These are phyloP conservation scores for Misgurnus mizolepis DNA, from an alignment of 2,113 vertebrate species.

Conservation along the genomic window DNA sequence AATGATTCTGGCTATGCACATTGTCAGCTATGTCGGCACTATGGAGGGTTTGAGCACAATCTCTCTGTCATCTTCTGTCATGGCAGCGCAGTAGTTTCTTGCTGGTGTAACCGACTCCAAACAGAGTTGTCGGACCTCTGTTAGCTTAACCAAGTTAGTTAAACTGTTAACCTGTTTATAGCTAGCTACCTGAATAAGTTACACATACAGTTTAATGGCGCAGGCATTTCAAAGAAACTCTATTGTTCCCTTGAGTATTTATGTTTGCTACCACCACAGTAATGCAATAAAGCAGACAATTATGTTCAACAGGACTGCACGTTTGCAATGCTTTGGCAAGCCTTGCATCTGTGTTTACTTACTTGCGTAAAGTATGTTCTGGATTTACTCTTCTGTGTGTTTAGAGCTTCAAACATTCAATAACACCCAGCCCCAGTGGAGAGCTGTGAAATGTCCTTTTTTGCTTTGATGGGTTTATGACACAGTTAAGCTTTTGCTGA, in stretches of 20 bases:
- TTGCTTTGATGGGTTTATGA: constrained; percentile 12
- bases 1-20: no score
- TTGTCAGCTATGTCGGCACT: no score
- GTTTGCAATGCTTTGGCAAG: neutral
- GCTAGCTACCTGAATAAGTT: neutral
- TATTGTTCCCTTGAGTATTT: neutral
- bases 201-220: neutral
- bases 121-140: no score
- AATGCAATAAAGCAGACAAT: neutral
- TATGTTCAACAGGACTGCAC: no score
- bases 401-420: neutral
- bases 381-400: neutral
- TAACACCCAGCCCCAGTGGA: neutral
- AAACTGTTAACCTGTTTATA: neutral
- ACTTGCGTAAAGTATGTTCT: neutral
- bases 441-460: constrained; percentile 20
- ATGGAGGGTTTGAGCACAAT: no score
- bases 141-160: neutral
- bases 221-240: neutral
- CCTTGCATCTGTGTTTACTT: neutral
- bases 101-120: no score
- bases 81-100: no score
- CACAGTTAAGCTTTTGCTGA: neutral
- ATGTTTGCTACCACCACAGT: neutral
- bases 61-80: no score